Percentiles rank a stretch among this genome's conserved stretches.
Conservation (phyloP, 2,888 invertebrate species). For the Sinopyrophorus schimmeli region DNA sequence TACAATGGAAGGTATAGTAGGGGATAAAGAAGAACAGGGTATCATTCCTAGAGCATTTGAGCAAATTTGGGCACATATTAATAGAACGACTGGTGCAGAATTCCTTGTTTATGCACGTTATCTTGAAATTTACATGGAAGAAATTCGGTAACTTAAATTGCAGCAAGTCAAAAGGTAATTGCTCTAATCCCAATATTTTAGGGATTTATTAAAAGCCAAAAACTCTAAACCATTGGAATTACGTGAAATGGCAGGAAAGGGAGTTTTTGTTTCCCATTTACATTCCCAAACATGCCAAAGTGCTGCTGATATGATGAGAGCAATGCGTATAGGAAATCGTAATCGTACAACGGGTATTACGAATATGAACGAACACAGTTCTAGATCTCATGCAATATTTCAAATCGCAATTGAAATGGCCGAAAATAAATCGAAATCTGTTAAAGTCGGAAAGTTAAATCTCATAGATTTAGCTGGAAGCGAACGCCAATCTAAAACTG, state of each 20-base stretch:
- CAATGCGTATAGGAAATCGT: conserved; percentile 91
- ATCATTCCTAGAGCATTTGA: conserved; percentile 92
- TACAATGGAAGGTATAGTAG: conserved; percentile 73
- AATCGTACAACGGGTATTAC: conserved; percentile 78
- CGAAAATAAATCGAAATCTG: conserved; percentile 63
- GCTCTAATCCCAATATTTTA: conserved; percentile 40
- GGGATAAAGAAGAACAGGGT: conserved; percentile 60
- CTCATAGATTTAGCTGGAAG: conserved; percentile 98
- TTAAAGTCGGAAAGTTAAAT: conserved; percentile 92
- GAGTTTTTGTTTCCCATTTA: conserved; percentile 94
- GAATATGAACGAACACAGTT: conserved; percentile 88
- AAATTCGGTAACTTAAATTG: conserved; percentile 64
- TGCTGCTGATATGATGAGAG: conserved; percentile 88
- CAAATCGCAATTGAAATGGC: conserved; percentile 97
- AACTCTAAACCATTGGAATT: conserved; percentile 60
- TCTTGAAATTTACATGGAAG: conserved; percentile 95
- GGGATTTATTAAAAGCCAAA: conserved; percentile 70
- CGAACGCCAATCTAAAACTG: conserved; percentile 96
- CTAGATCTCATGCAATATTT: conserved; percentile 97
- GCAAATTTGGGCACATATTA: conserved; percentile 95
- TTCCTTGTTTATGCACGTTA: conserved; percentile 96
- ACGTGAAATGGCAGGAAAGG: conserved; percentile 65
- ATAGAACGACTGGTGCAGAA: conserved; percentile 87
- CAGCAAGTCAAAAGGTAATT: not conserved
- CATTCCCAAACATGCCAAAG: conserved; percentile 94